These are phyloP conservation scores for Electrophaes corylata DNA, from an alignment of 2,888 invertebrate species.

Conservation along the genomic window DNA sequence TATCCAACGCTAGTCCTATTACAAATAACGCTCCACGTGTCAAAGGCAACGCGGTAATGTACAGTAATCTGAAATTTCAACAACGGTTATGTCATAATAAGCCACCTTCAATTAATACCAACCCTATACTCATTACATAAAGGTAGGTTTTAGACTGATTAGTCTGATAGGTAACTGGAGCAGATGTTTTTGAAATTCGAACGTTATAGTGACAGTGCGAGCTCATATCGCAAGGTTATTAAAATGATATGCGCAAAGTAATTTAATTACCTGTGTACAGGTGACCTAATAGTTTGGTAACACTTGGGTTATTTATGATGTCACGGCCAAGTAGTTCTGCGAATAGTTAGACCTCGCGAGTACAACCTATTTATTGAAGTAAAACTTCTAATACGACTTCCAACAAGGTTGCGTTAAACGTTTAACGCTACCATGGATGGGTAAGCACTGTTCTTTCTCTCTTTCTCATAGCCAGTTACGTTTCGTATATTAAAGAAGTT, in stretches of 20 bases:
- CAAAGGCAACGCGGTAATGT: conserved; percentile 45
- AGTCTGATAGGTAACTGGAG: conserved; percentile 30
- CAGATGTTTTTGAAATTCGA: conserved; percentile 42
- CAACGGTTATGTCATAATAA: conserved; percentile 43
- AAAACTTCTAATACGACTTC: no score
- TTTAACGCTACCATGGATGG: no score
- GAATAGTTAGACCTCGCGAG: no score
- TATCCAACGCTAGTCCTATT: conserved; percentile 44
- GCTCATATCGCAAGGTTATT: conserved; percentile 34
- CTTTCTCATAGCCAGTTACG: no score
- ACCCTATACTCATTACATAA: conserved; percentile 23
- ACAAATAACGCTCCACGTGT: conserved; percentile 43
- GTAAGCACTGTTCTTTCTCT: no score
- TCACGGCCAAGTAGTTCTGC: no score
- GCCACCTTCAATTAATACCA: conserved; percentile 21
- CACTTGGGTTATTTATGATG: conserved; percentile 1
- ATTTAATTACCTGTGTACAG: conserved; percentile 16
- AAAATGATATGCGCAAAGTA: conserved; percentile 10
- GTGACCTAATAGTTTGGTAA: conserved; percentile 6
- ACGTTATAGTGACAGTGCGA: conserved; percentile 34
- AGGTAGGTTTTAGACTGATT: conserved; percentile 30
- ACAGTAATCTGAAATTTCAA: conserved; percentile 47
- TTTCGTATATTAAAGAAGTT: no score
- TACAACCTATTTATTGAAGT: no score
- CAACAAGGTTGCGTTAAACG: no score